Percentiles rank a stretch among this genome's conserved stretches.
phyloP scores from a whole-genome alignment of 2,797 vertebrate species.

The Emydoidea blandingii region DNA sequence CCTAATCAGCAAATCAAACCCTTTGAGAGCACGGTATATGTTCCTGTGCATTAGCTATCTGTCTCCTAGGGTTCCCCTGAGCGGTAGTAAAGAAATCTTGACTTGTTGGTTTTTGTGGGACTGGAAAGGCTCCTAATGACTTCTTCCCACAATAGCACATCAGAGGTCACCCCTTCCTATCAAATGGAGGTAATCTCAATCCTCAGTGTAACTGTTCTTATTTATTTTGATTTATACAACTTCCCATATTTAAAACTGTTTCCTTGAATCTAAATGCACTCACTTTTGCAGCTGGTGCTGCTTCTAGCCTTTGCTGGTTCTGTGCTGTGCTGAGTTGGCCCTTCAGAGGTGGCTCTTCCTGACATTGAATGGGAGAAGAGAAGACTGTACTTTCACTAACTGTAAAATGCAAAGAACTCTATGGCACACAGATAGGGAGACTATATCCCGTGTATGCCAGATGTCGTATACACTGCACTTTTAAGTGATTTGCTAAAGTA shows the following conservation, averaged over 20 bases:
- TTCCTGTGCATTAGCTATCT: background rate
- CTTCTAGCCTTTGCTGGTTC: background rate
- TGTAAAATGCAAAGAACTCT: background rate
- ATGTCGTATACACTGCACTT: accelerated
- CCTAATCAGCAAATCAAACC: background rate
- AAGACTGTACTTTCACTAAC: slow-evolving; percentile 11
- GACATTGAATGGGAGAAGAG: background rate
- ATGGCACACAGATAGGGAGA: background rate
- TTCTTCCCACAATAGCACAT: background rate
- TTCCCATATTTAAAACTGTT: background rate
- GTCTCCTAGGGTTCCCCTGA: background rate
- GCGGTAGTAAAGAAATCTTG: background rate
- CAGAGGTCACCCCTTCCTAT: background rate
- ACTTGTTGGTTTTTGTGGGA: background rate
- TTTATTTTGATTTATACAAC: background rate
- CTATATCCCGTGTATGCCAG: background rate
- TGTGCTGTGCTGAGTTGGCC: background rate
- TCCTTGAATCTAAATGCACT: background rate
- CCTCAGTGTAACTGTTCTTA: background rate
- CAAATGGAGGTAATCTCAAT: background rate
- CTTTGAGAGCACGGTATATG: background rate
- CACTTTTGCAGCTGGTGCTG: background rate
- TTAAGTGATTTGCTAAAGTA: background rate
- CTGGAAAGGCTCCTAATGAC: background rate
- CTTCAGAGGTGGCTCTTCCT: slow-evolving; percentile 8